Percentiles rank a stretch among this genome's conserved stretches.
Conservation (phyloP, 2,113 vertebrate species). For the Paramisgurnus dabryanus region DNA sequence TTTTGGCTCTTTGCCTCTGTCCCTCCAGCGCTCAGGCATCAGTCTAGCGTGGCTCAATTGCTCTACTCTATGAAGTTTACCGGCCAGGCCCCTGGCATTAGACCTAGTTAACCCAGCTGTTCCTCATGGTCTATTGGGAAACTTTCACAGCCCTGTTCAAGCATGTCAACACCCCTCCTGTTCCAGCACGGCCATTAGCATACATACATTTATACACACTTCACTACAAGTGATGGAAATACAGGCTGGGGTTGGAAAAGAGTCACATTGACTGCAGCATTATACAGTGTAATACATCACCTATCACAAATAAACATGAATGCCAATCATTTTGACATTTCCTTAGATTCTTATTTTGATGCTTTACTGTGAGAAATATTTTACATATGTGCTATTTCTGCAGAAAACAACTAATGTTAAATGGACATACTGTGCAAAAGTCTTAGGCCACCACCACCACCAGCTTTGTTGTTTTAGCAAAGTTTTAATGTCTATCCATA, state of each 20-base stretch:
- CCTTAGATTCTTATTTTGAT: too few relatives aligned
- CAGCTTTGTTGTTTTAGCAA: too few relatives aligned
- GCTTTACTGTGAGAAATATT: too few relatives aligned
- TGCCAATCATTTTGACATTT: too few relatives aligned
- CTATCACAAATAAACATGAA: too few relatives aligned
- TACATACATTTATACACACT: conserved; percentile 23
- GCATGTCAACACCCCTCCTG: conserved; percentile 15
- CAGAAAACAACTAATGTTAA: too few relatives aligned
- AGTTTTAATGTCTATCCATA: too few relatives aligned
- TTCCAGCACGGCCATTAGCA: not conserved
- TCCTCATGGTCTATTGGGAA: conserved; percentile 26
- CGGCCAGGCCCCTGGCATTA: conserved; percentile 25
- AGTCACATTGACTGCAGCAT: not conserved
- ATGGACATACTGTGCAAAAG: not conserved
- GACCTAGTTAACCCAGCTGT: conserved; percentile 46
- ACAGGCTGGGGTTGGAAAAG: not conserved
- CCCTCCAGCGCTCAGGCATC: not conserved
- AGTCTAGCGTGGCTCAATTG: conserved; percentile 22
- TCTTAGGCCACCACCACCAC: too few relatives aligned
- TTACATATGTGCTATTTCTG: too few relatives aligned
- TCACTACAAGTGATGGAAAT: conserved; percentile 17
- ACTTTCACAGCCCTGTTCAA: conserved; percentile 31
- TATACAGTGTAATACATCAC: too few relatives aligned
- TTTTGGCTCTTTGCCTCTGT: not conserved
- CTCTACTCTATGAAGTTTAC: conserved; percentile 9